These are phyloP conservation scores for Crotalus helleri DNA, from an alignment of 2,113 vertebrate species.

Conservation along the genomic window DNA sequence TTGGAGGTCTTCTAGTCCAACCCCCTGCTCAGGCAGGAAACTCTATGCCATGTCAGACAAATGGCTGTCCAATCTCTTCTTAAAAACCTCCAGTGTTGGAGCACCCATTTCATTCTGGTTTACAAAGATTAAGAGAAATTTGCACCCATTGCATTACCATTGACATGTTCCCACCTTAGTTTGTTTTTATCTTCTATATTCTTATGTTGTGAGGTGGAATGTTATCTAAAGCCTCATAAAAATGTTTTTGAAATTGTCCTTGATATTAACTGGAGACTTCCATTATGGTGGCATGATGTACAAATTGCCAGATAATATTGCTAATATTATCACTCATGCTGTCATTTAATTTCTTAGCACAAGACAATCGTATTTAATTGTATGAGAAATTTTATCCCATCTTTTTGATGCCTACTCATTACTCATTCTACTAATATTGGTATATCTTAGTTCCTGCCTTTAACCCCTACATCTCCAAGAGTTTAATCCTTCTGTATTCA, in stretches of 20 bases:
- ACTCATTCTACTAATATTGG: not conserved
- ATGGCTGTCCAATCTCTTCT: not conserved
- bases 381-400: not conserved
- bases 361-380: not conserved
- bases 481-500: not conserved
- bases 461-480: not conserved
- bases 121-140: not conserved
- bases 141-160: not conserved
- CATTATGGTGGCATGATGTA: not conserved
- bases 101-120: not conserved
- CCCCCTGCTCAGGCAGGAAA: not conserved
- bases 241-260: not conserved
- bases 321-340: not conserved
- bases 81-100: not conserved
- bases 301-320: not conserved
- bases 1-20: not conserved
- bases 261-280: not conserved
- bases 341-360: not conserved
- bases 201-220: not conserved
- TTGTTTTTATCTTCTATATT: not conserved
- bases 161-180: not conserved
- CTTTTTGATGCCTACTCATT: not conserved
- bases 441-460: not conserved
- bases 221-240: not conserved
- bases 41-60: not conserved